phyloP scores from a whole-genome alignment of 2,888 invertebrate species.

The Elegia similella region DNA sequence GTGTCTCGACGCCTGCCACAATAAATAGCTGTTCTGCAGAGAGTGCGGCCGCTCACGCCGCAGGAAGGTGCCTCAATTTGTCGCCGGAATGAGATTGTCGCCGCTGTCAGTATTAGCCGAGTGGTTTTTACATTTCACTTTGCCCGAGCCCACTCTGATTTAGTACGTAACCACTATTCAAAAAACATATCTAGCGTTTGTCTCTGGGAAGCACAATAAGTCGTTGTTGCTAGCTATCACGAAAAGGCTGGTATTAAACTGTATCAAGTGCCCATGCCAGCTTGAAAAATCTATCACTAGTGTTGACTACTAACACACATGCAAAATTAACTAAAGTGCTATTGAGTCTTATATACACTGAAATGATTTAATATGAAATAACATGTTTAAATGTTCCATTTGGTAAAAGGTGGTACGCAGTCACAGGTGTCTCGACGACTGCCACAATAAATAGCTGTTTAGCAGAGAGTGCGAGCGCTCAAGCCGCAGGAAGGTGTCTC shows the following conservation, averaged over 20 bases:
- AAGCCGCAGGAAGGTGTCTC: constrained; percentile 68
- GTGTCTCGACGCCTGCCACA: constrained; percentile 64
- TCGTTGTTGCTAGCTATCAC: no score
- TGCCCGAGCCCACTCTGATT: background rate
- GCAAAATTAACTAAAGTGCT: background rate
- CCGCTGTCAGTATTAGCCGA: no score
- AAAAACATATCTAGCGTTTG: no score
- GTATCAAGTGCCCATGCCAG: no score
- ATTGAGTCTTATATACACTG: background rate
- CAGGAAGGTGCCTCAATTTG: no score
- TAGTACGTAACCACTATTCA: no score
- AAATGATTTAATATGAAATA: background rate
- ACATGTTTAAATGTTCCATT: constrained; percentile 28
- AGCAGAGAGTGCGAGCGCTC: constrained; percentile 47
- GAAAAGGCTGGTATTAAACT: no score
- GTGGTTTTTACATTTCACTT: no score
- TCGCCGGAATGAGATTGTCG: no score
- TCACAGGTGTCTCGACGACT: constrained; percentile 65
- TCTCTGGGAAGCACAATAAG: no score
- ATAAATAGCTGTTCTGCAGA: constrained; percentile 73
- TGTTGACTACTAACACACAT: no score
- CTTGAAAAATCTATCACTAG: no score
- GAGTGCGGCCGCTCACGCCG: constrained; percentile 17
- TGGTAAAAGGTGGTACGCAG: constrained; percentile 38
- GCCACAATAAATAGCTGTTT: constrained; percentile 75